Percentiles rank a stretch among this genome's conserved stretches.
Evolutionary conservation across 2,113 vertebrate genomes (phyloP).

Genomic region (Hypomesus transpacificus): DNA sequence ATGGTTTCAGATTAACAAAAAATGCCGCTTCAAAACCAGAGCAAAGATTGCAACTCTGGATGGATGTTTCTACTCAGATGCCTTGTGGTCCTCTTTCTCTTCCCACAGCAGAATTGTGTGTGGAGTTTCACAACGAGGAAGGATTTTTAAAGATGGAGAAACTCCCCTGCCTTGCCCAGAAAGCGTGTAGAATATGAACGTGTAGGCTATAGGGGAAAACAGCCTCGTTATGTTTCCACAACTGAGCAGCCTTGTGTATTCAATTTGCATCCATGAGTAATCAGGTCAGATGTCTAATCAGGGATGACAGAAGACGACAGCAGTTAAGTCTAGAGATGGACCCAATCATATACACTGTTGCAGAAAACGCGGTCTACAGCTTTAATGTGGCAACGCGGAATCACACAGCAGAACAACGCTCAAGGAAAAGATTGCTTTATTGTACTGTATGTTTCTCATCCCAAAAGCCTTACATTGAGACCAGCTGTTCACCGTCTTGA

Average conservation of each 20-base stretch:
- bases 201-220: neutral
- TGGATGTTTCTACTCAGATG: neutral
- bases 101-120: no score
- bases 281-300: slow-evolving; percentile 52
- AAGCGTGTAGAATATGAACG: neutral
- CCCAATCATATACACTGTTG: neutral
- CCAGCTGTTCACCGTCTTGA: no score
- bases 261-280: slow-evolving; percentile 41
- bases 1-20: slow-evolving; percentile 39
- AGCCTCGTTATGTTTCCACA: neutral
- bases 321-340: neutral
- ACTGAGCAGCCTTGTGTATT: slow-evolving; percentile 19
- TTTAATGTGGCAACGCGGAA: neutral
- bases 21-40: neutral
- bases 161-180: neutral
- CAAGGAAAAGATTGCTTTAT: no score
- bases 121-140: no score
- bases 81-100: slow-evolving; percentile 1
- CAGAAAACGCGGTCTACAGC: neutral
- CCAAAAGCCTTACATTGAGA: no score
- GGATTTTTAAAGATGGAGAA: neutral
- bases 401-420: no score
- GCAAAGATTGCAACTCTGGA: neutral
- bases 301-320: slow-evolving; percentile 48
- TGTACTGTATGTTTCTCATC: no score